Evolutionary conservation across 2,113 vertebrate species (phyloP).

Genomic region (Anthoscopus minutus): DNA sequence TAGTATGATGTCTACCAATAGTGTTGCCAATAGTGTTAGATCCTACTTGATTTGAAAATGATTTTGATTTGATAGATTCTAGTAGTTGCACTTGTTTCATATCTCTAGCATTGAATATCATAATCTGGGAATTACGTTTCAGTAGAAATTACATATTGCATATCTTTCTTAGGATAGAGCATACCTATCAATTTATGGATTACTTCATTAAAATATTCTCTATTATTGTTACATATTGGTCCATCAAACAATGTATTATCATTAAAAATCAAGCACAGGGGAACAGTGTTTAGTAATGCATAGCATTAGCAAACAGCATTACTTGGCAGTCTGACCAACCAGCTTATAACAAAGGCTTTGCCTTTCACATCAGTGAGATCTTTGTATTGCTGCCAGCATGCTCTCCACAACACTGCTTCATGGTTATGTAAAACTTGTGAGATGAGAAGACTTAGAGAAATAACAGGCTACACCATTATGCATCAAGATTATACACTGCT

Average conservation of each 20-base stretch:
- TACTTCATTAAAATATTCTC: not conserved
- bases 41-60: not conserved
- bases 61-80: not conserved
- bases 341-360: constrained; percentile 43
- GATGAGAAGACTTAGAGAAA: constrained; percentile 22
- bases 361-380: constrained; percentile 52
- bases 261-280: not conserved
- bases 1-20: not conserved
- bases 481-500: not conserved
- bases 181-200: not conserved
- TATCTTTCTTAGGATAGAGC: not conserved
- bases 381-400: constrained; percentile 51
- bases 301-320: constrained; percentile 14
- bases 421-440: constrained; percentile 32
- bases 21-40: not conserved
- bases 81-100: not conserved
- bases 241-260: not conserved
- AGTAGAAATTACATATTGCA: not conserved
- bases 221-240: not conserved
- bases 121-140: not conserved
- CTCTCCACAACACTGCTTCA: constrained; percentile 34
- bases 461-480: constrained; percentile 1
- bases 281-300: not conserved
- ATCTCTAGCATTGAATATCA: not conserved
- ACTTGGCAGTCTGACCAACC: constrained; percentile 32